A percentile compares a stretch with the other conserved stretches of the same genome.
Evolutionary conservation across 2,797 vertebrate genomes (phyloP).

Genomic region (Eulemur mongoz): DNA sequence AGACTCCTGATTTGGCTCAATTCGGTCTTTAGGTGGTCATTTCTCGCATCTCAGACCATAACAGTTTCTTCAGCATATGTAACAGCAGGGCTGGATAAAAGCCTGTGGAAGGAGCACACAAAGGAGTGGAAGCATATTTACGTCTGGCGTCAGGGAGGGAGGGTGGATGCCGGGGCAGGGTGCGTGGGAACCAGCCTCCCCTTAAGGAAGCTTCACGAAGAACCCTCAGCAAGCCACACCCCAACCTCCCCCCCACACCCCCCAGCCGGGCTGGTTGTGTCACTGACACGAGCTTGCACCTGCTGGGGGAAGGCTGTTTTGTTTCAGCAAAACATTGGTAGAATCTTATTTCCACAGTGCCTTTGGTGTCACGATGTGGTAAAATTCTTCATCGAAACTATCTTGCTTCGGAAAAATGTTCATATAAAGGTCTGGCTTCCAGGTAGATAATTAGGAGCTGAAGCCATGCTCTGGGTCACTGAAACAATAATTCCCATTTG

Average conservation of each 20-base stretch:
- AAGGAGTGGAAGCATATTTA: background rate
- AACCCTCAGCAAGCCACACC: background rate
- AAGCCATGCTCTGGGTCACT: constrained; percentile 21
- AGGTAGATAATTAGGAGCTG: background rate
- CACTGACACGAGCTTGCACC: too few species aligned
- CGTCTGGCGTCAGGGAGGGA: background rate
- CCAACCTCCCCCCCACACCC: too few species aligned
- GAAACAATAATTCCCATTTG: constrained; percentile 45
- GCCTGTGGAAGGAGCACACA: background rate
- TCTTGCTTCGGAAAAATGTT: background rate
- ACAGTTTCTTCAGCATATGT: background rate
- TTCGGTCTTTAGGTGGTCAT: too few species aligned
- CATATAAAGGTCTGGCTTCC: background rate
- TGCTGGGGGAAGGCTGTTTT: background rate
- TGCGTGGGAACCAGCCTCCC: background rate
- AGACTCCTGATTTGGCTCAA: too few species aligned
- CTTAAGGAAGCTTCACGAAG: background rate
- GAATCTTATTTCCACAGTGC: background rate
- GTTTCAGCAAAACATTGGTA: background rate
- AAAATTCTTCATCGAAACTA: background rate
- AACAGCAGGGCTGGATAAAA: background rate
- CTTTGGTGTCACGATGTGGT: background rate
- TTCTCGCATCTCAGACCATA: too few species aligned
- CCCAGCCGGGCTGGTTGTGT: background rate
- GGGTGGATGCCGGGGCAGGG: too few species aligned